A percentile compares a stretch with the other conserved stretches of the same genome.
phyloP scores from a whole-genome alignment of 2,888 invertebrate species.

The Idaea dimidiata region DNA sequence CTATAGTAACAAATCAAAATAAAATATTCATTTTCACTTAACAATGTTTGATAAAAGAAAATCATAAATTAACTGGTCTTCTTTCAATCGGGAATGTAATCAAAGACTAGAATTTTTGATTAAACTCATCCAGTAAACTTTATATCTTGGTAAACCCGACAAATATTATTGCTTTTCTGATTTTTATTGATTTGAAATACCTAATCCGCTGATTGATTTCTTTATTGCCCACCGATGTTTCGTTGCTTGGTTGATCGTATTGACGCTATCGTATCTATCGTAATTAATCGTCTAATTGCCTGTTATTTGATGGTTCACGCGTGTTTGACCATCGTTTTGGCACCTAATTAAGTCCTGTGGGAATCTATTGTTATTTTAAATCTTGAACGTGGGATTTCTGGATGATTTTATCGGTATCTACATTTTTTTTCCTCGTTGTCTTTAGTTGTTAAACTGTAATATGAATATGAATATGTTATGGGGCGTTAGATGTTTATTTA shows the following conservation, averaged over 20 bases:
- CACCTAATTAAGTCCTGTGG: constrained; percentile 73
- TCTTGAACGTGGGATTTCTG: constrained; percentile 35
- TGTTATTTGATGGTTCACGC: constrained; percentile 70
- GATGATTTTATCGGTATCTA: constrained; percentile 7
- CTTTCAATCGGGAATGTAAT: neutral
- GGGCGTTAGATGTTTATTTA: neutral
- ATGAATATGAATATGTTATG: neutral
- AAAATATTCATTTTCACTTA: too few species aligned
- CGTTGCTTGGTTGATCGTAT: constrained; percentile 67
- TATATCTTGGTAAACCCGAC: constrained; percentile 46
- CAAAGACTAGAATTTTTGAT: neutral
- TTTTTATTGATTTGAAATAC: constrained; percentile 80
- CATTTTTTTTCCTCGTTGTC: constrained; percentile 7
- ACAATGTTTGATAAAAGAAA: too few species aligned
- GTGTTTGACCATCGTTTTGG: constrained; percentile 66
- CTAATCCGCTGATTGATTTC: constrained; percentile 79
- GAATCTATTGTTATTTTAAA: constrained; percentile 47
- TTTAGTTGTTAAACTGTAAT: neutral
- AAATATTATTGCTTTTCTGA: constrained; percentile 66
- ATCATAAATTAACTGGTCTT: too few species aligned
- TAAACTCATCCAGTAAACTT: constrained; percentile 42
- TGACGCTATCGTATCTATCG: constrained; percentile 63
- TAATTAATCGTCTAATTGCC: constrained; percentile 71
- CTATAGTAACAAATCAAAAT: too few species aligned
- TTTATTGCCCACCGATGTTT: constrained; percentile 70